Evolutionary conservation across 2,113 vertebrate genomes (phyloP).

Genomic region (Notiomystis cincta): DNA sequence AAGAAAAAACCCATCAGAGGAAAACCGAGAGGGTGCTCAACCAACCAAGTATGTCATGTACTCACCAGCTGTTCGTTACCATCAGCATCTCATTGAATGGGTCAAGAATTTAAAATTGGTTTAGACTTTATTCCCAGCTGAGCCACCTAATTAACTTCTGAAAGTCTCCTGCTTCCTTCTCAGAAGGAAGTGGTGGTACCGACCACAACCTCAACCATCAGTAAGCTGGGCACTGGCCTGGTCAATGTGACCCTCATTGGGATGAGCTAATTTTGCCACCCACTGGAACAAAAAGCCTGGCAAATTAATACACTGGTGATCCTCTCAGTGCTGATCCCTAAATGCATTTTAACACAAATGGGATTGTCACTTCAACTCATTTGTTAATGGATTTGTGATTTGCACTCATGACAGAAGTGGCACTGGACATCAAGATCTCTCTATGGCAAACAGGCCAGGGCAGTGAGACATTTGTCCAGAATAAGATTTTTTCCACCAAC

Average conservation of each 20-base stretch:
- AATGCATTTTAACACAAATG: constrained; percentile 57
- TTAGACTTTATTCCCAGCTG: neutral
- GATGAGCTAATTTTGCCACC: constrained; percentile 8
- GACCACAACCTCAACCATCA: neutral
- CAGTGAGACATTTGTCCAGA: neutral
- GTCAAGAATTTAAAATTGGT: neutral
- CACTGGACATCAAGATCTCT: constrained; percentile 36
- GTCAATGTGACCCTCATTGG: neutral
- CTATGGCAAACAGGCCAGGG: constrained; percentile 1
- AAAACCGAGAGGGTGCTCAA: neutral
- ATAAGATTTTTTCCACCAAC: neutral
- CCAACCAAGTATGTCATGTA: neutral
- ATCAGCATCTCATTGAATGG: neutral
- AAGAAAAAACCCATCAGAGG: neutral
- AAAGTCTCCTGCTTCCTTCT: neutral
- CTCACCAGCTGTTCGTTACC: neutral
- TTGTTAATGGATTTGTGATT: constrained; percentile 64
- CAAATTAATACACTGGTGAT: constrained; percentile 36
- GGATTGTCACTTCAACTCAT: constrained; percentile 59
- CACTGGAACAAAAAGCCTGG: constrained; percentile 36
- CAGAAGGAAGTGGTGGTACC: neutral
- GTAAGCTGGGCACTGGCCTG: neutral
- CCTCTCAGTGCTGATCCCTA: constrained; percentile 48
- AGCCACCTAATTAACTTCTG: neutral
- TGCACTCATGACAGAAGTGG: neutral